Evolutionary conservation across 2,113 vertebrate genomes (phyloP), one percentile per base, ranked within the genome.

Genomic region (Sinocyclocheilus grahami): DNA sequence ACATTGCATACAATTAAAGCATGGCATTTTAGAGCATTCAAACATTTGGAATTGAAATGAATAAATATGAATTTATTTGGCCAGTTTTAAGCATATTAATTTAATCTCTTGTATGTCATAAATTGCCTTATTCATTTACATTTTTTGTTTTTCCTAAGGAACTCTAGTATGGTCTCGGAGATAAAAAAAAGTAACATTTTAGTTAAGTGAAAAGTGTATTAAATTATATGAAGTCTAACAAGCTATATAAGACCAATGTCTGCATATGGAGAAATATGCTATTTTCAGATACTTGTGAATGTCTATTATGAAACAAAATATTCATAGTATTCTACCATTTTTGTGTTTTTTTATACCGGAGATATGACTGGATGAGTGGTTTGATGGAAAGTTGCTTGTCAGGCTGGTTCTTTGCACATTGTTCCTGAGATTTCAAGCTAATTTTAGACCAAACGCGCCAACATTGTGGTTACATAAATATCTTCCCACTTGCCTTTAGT

Each of bases 401-500:
- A 46, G 33, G 12, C 33, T 18, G 51, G 22, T 74, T 88, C 74
- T 77, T 63, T 69, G 76, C 78, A 85, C 60, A 18, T 81, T 87
- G 85, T 76, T 88, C 77, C 51, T 63, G 18, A 60, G 71, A 65
- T 55, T 83, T 65, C 2, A 27, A n/a, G 33, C 51, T 81, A 84
- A 77, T 86, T 88, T 79, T 83, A 81, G 69, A 58, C 46, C 55
- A 14, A 81, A 78, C 51, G 22, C 78, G 9, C 22, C 24, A 75
- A 72, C 62, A 5, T 42, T 33, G 33, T 78, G 63, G 65, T 78
- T 86, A 86, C 69, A 78, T 88, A 83, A 88, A 89, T 81, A 82
- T 86, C 88, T 89, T 88, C 84, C 75, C 75, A 89, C 86, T 84
- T 83, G 48, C 77, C 78, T 90, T 84, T 83, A 86, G 86, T 88